These are phyloP conservation scores for Melangyna quadrimaculata DNA, from an alignment of 2,888 invertebrate species.

Conservation along the genomic window DNA sequence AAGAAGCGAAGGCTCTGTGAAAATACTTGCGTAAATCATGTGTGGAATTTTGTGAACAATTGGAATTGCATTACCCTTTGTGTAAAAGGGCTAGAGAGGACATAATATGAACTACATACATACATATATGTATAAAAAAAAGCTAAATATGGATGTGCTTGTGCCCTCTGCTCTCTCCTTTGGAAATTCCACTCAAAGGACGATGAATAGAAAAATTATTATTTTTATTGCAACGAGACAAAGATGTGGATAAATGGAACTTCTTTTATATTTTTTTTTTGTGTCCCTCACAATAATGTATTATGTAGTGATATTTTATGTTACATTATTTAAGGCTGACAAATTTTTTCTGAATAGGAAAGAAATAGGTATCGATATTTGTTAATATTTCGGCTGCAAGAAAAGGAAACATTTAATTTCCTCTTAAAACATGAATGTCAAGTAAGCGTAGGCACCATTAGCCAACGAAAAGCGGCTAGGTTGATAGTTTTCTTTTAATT, in stretches of 20 bases:
- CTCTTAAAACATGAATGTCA: too few relatives aligned
- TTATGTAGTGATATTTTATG: neutral
- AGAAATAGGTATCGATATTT: too few relatives aligned
- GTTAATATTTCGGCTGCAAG: too few relatives aligned
- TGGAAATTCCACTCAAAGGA: neutral
- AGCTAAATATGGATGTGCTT: neutral
- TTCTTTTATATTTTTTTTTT: neutral
- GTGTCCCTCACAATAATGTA: neutral
- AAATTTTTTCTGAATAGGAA: too few relatives aligned
- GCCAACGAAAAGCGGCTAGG: too few relatives aligned
- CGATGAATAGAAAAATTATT: constrained; percentile 10
- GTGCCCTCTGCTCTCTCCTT: too few relatives aligned
- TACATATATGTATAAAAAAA: too few relatives aligned
- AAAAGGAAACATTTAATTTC: too few relatives aligned
- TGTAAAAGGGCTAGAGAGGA: neutral
- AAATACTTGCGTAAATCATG: constrained; percentile 28
- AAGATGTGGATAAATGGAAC: neutral
- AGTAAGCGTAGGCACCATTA: too few relatives aligned
- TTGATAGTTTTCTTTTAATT: too few relatives aligned
- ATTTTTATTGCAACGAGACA: neutral
- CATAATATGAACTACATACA: neutral
- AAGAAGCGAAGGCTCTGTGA: neutral
- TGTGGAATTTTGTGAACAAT: constrained; percentile 24
- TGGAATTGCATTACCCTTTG: constrained; percentile 33
- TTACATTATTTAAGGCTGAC: neutral